Conservation (phyloP, 2,888 invertebrate genomes). For the Choristoneura rosaceana region DNA sequence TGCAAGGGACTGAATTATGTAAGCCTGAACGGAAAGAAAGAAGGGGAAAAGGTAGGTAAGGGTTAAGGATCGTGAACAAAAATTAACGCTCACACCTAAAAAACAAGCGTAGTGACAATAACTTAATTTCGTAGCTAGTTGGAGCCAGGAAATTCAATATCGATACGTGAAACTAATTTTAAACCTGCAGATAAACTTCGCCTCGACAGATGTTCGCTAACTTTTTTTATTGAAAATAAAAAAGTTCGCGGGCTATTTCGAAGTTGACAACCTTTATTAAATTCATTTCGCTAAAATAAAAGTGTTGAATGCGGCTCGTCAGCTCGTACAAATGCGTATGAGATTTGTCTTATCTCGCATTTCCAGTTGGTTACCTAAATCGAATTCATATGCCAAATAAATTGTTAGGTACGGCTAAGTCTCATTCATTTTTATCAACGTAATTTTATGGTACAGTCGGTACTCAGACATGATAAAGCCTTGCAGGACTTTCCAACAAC, state of each 20-base stretch:
- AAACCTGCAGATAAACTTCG: constrained; percentile 43
- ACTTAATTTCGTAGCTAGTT: not conserved
- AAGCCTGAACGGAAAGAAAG: constrained; percentile 5
- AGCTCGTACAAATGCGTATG: constrained; percentile 54
- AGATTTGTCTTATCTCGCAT: constrained; percentile 66
- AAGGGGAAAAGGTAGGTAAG: constrained; percentile 4
- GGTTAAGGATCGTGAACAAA: constrained; percentile 4
- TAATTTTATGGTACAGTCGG: constrained; percentile 45
- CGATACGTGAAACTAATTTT: constrained; percentile 47
- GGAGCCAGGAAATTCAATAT: constrained; percentile 32
- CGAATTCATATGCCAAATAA: constrained; percentile 62
- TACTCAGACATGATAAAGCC: constrained; percentile 2
- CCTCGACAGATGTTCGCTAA: constrained; percentile 48
- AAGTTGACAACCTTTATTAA: constrained; percentile 40
- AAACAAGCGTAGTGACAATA: not conserved
- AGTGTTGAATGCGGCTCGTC: constrained; percentile 42
- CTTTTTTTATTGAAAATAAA: constrained; percentile 42
- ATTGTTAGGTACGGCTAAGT: constrained; percentile 58
- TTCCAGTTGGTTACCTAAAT: constrained; percentile 69
- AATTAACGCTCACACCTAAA: not conserved
- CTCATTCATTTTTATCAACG: constrained; percentile 61
- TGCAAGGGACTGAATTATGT: constrained; percentile 16
- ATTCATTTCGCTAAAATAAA: constrained; percentile 39
- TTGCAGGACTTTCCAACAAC: constrained; percentile 12
- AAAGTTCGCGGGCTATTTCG: constrained; percentile 28